Percentiles rank a stretch among this genome's conserved stretches.
phyloP scores from a whole-genome alignment of 2,888 invertebrate species.

The Drosophila crucigera region DNA sequence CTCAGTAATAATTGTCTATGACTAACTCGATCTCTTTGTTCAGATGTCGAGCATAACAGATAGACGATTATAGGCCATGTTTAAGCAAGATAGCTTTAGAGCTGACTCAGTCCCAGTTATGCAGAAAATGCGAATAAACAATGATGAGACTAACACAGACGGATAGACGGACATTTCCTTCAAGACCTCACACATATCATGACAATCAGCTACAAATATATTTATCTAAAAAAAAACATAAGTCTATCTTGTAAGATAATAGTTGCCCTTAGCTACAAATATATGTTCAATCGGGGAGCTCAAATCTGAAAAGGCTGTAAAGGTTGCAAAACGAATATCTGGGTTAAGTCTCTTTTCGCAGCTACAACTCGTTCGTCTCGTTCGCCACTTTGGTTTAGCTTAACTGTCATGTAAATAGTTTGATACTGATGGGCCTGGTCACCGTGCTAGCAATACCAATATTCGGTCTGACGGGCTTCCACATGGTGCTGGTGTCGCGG shows the following conservation, averaged over 20 bases:
- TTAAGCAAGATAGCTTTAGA: neutral
- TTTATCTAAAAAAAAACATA: neutral
- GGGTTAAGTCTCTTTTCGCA: neutral
- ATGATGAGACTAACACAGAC: neutral
- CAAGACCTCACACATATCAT: neutral
- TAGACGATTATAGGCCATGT: neutral
- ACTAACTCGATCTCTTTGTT: neutral
- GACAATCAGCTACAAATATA: neutral
- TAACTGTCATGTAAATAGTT: constrained; percentile 86
- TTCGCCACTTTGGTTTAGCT: constrained; percentile 46
- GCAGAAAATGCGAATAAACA: neutral
- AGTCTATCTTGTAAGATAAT: neutral
- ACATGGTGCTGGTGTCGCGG: constrained; percentile 97
- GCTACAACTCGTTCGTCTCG: neutral
- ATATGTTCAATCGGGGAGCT: neutral
- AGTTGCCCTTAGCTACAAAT: neutral
- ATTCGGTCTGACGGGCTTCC: constrained; percentile 98
- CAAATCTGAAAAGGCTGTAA: neutral
- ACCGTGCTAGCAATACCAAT: constrained; percentile 97
- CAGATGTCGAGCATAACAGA: neutral
- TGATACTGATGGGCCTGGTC: constrained; percentile 96
- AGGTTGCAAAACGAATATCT: neutral
- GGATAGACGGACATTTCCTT: neutral
- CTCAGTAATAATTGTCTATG: neutral
- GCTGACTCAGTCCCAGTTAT: neutral